Evolutionary conservation across 2,113 vertebrate genomes (phyloP), one percentile per base, ranked within the genome.

Genomic region (Alligator mississippiensis): DNA sequence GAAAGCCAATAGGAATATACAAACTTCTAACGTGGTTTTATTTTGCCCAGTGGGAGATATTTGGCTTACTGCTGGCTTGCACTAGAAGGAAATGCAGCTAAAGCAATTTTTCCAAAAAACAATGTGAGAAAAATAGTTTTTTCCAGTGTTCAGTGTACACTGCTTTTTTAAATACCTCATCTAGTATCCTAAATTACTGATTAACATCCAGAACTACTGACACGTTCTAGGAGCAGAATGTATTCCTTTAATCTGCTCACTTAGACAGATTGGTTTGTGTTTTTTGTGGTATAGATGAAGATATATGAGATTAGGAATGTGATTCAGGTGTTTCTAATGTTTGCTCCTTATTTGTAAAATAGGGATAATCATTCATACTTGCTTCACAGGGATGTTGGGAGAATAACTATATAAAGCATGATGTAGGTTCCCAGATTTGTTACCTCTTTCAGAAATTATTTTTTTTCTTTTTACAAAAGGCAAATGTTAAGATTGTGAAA

Each of bases 11-110:
- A 75, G 81, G 95, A 93, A 84, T 55, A 84, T 30, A 80, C 3
- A 4, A 87, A 77, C 83, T 86, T 91, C 0, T 15, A 95, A 86
- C 82, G 90, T 85, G 80, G 92, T 96, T 98, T 96, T 96, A 60
- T 97, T 92, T 84, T 96, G 90, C 90, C 93, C 61, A 5, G 79
- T 92, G 98, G 97, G 96, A 97, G 97, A 96, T 97, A 94, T 91
- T 97, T 98, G 97, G 97, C 98, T 98, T 98, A 98, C 94, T 96
- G 96, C 96, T 96, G 96, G 97, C 96, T 97, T 98, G 97, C 87
- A 85, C 91, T 93, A 95, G 95, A 95, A 96, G 90, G 91, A 97
- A 97, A 97, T 98, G 97, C 97, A 92, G 87, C 93, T 93, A 88
- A 98, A 97, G 94, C 92, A 83, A 97, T 88, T 96, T 97, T 96